These are phyloP conservation scores for Mus musculus DNA, from an alignment of 2,113 vertebrate genomes.

Conservation along the genomic window DNA sequence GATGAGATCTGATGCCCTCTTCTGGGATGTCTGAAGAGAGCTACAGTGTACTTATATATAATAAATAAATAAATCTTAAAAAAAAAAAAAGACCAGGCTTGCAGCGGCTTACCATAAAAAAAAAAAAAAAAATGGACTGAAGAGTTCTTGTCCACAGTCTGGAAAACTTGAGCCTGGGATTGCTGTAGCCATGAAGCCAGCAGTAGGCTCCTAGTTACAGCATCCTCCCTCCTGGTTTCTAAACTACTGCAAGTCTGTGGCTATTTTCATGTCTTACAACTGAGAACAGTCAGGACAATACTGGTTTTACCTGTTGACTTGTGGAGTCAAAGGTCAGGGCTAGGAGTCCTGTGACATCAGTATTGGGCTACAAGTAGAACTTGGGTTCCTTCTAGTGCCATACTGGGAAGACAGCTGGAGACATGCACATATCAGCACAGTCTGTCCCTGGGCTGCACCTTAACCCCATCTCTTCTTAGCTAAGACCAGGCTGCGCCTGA, in stretches of 20 bases:
- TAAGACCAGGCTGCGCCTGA: not conserved
- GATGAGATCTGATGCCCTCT: too few relatives aligned
- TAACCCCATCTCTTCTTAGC: not conserved
- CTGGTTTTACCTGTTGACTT: not conserved
- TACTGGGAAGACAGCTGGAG: not conserved
- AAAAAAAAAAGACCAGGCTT: not conserved
- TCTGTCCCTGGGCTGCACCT: not conserved
- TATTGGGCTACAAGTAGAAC: not conserved
- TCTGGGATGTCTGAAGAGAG: too few relatives aligned
- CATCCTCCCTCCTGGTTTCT: not conserved
- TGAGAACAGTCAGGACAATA: not conserved
- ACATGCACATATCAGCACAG: not conserved
- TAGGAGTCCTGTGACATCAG: not conserved
- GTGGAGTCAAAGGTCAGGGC: not conserved
- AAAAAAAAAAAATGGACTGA: not conserved
- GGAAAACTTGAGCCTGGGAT: not conserved
- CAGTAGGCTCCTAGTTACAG: not conserved
- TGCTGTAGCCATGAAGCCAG: not conserved
- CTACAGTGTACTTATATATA: too few relatives aligned
- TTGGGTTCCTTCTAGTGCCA: not conserved
- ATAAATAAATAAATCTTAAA: too few relatives aligned
- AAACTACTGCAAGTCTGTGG: too few relatives aligned
- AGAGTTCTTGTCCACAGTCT: accelerated
- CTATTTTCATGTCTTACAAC: not conserved
- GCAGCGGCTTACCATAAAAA: not conserved